A percentile compares a stretch with the other conserved stretches of the same genome.
These are phyloP conservation scores for Emydoidea blandingii DNA, from an alignment of 2,797 vertebrate genomes.

Conservation along the genomic window DNA sequence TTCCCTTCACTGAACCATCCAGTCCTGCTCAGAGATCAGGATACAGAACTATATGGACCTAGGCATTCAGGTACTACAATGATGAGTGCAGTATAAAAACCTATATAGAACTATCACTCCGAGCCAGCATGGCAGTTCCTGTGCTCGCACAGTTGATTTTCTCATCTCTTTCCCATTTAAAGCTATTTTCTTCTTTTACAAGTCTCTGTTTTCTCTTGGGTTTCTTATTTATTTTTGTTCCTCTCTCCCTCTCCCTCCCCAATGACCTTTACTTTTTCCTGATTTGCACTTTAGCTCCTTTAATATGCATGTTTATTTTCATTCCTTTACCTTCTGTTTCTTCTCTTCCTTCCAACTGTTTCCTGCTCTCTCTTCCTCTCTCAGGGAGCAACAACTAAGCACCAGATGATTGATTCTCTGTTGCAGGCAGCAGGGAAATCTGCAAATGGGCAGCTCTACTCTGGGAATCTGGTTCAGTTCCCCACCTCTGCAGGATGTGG, in stretches of 20 bases:
- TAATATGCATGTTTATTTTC: slow-evolving; percentile 16
- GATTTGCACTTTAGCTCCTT: neutral
- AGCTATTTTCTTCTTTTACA: neutral
- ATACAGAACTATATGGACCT: neutral
- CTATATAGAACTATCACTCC: neutral
- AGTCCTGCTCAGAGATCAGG: neutral
- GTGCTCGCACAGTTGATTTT: neutral
- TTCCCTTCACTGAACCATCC: neutral
- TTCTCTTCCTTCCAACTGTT: neutral
- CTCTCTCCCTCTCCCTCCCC: neutral
- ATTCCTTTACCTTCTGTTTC: neutral
- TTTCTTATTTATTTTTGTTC: neutral
- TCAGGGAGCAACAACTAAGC: neutral
- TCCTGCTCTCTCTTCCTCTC: neutral
- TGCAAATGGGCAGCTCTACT: neutral
- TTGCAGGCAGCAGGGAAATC: neutral
- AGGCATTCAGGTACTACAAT: neutral
- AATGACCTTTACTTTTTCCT: neutral
- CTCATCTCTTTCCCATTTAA: neutral
- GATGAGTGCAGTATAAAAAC: neutral
- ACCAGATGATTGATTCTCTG: neutral
- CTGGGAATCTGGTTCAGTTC: neutral
- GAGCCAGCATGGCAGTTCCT: neutral
- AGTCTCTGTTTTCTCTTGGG: neutral
- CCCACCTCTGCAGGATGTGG: neutral